Evolutionary conservation across 2,797 vertebrate species (phyloP).

Genomic region (Pseudochromis fuscus): DNA sequence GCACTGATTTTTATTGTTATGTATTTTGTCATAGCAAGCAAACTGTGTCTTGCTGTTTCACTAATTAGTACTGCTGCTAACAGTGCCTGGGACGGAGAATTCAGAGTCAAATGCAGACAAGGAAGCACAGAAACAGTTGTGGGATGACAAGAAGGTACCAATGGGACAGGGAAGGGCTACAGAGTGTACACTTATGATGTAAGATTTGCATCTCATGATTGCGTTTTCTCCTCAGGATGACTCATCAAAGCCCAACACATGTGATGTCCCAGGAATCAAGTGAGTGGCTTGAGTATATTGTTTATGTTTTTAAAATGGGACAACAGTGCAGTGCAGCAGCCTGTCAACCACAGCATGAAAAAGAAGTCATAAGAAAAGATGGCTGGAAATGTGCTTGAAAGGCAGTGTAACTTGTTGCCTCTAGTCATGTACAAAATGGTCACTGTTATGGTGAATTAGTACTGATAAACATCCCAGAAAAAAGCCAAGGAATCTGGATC

Average conservation of each 20-base stretch:
- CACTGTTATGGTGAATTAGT: not conserved
- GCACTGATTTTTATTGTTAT: slow-evolving; percentile 53
- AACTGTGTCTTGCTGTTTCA: slow-evolving; percentile 67
- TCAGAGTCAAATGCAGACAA: slow-evolving; percentile 89
- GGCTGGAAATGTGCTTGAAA: not conserved
- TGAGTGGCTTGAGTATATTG: slow-evolving; percentile 69
- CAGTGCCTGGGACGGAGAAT: slow-evolving; percentile 94
- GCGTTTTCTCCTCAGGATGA: slow-evolving; percentile 83
- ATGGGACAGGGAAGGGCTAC: slow-evolving; percentile 26
- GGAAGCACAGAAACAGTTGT: slow-evolving; percentile 89
- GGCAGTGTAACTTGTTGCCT: no score
- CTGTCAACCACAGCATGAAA: not conserved
- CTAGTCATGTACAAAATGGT: not conserved
- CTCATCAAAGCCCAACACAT: slow-evolving; percentile 92
- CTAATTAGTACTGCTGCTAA: slow-evolving; percentile 90
- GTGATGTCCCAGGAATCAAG: slow-evolving; percentile 99
- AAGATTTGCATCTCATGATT: slow-evolving; percentile 27
- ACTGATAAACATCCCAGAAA: not conserved
- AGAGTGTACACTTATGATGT: not conserved
- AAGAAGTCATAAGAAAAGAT: slow-evolving; percentile 18
- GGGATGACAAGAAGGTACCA: slow-evolving; percentile 93
- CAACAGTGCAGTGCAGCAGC: not conserved
- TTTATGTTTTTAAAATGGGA: no score
- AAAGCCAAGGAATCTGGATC: not conserved
- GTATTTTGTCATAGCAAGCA: slow-evolving; percentile 58